These are phyloP conservation scores for Pomacea maculata DNA, from an alignment of 1,140 invertebrate species.

Conservation along the genomic window DNA sequence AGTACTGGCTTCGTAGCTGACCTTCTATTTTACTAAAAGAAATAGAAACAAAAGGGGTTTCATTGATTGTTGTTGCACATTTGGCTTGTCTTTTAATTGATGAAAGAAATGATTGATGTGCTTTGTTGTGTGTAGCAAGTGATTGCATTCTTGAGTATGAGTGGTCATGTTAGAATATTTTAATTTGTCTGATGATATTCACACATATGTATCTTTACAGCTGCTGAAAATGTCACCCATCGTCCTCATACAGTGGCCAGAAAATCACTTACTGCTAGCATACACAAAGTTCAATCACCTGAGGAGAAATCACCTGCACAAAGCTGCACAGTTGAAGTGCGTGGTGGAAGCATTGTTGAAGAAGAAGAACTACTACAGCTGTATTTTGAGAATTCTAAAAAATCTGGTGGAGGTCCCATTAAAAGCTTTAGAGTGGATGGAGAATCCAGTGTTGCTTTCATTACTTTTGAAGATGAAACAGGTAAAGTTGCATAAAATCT, in stretches of 20 bases:
- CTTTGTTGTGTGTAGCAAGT: no score
- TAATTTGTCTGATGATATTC: no score
- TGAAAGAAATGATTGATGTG: no score
- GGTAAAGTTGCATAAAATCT: constrained; percentile 11
- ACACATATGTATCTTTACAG: neutral
- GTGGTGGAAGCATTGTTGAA: neutral
- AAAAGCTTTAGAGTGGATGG: constrained; percentile 13
- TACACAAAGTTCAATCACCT: neutral
- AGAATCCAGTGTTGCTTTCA: constrained; percentile 19
- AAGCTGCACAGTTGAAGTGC: constrained; percentile 10
- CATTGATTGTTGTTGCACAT: no score
- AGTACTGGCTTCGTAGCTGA: no score
- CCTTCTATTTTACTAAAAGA: no score
- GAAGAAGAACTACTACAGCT: constrained; percentile 20
- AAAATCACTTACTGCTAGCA: neutral
- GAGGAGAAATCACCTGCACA: neutral
- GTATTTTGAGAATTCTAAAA: constrained; percentile 43
- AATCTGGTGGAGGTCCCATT: constrained; percentile 44
- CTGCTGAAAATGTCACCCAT: neutral
- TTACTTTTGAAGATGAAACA: constrained; percentile 31
- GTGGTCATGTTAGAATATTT: no score
- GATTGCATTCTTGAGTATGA: no score
- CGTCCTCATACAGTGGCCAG: constrained; percentile 8
- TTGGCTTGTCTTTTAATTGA: no score
- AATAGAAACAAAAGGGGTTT: no score